Conservation (phyloP, 2,113 vertebrate species). For the Cryptotis parvus region DNA sequence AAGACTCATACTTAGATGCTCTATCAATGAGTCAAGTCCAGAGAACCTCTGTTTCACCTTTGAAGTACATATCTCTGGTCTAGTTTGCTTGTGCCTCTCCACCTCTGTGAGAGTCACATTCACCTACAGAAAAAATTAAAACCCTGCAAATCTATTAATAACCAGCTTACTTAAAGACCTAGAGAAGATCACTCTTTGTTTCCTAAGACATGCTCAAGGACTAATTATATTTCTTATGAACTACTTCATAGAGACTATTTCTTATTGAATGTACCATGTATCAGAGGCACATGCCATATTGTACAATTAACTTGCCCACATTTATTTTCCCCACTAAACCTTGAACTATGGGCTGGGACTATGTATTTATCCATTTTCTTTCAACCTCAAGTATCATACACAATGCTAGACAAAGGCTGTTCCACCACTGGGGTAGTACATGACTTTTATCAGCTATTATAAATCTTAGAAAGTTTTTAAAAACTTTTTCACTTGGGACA, state of each 20-base stretch:
- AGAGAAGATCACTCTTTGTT: neutral
- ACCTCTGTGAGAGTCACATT: neutral
- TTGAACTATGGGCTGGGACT: neutral
- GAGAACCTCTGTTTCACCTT: neutral
- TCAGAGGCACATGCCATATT: neutral
- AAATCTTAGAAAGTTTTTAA: neutral
- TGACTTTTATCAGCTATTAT: neutral
- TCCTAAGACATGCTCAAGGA: constrained; percentile 3
- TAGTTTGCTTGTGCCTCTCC: neutral
- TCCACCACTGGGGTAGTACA: neutral
- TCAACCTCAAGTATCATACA: neutral
- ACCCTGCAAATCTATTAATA: neutral
- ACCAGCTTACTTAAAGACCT: neutral
- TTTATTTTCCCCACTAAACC: neutral
- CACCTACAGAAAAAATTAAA: neutral
- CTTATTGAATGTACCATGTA: neutral
- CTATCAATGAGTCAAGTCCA: too few species aligned
- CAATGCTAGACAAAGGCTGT: neutral
- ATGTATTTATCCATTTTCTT: constrained; percentile 8
- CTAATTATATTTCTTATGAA: constrained; percentile 33
- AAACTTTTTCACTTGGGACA: neutral
- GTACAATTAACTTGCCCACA: neutral
- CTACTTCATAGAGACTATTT: neutral
- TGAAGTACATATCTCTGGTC: neutral
- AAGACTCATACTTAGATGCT: too few species aligned